phyloP scores from a whole-genome alignment of 35 echinoderm and acorn worm genomes.

The Apostichopus japonicus region DNA sequence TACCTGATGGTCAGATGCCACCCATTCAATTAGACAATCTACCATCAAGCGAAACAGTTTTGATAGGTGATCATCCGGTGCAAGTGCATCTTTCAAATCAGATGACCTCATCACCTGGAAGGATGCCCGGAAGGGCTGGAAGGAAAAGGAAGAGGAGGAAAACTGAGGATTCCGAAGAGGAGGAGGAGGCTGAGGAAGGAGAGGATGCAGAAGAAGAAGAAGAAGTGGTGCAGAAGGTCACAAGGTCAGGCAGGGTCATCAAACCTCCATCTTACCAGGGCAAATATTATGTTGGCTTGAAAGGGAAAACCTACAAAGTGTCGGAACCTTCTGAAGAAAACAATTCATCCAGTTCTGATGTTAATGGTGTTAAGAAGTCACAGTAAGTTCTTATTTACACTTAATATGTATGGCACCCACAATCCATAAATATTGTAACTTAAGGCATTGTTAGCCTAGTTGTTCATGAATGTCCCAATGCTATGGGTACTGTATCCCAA shows the following conservation, averaged over 20 bases:
- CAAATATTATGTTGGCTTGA: slow-evolving; percentile 28
- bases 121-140: slow-evolving; percentile 7
- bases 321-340: not conserved
- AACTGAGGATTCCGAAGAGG: slow-evolving; percentile 9
- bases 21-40: slow-evolving; percentile 17
- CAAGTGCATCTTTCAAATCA: slow-evolving; percentile 19
- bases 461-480: no score
- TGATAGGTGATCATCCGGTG: slow-evolving; percentile 4
- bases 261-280: slow-evolving; percentile 26
- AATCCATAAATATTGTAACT: not conserved
- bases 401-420: not conserved
- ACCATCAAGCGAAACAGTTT: slow-evolving; percentile 28
- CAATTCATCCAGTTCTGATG: not conserved
- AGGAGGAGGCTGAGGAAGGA: not conserved
- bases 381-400: not conserved
- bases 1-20: slow-evolving; percentile 37
- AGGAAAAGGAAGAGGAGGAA: slow-evolving; percentile 27
- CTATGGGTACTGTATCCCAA: no score
- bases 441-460: no score
- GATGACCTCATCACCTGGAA: not conserved
- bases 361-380: not conserved
- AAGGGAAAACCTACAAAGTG: slow-evolving; percentile 20
- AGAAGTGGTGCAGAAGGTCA: slow-evolving; percentile 16
- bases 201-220: not conserved
- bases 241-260: slow-evolving; percentile 9